Base-by-base conservation (phyloP, 2,797 vertebrate species). In the Cyclopterus lumpus region DNA sequence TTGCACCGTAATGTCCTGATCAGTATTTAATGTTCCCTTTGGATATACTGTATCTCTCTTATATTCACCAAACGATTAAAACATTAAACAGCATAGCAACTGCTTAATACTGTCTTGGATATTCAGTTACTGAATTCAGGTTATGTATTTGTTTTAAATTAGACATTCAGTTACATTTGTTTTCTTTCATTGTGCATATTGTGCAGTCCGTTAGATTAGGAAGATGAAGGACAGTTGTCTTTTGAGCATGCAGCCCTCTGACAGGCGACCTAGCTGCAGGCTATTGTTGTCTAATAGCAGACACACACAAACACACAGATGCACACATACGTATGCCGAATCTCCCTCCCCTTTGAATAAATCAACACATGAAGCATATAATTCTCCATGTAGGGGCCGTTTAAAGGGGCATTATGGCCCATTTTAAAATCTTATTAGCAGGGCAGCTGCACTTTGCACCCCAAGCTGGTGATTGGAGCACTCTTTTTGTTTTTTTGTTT, bases 391-490 rank as follows among this genome's bases (percentile, higher is more conserved):
- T 92, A 92, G 93, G 90, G 87, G 85, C 84, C 85, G 22, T 93
- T 95, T 94, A 90, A 91, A 86, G 90, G 89, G 84, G 93, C 90
- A 94, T 94, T 94, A 93, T 93, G 91, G 89, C 86, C 92, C 89
- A 89, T 93, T 93, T 95, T 95, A 93, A 95, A 94, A 94, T 94
- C 94, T 95, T 92, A 94, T 95, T 94, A 94, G 85, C 70, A 88
- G 92, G 92, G 88, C 94, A 95, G 95, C 94, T 95, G 95, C 94
- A 95, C 92, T 92, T 92, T 90, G 88, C 83, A 91, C 90, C 91
- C 83, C 92, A 93, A 90, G 93, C 92, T 93, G 91, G 78, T 89
- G 92, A 94, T 93, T 90, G 86, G 86, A 84, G 69, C 87, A 89
- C 81, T 89, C 88, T 91, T 92, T 93, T 93, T 93, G 89, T 92